Evolutionary conservation across 35 echinoderm and acorn worm genomes (phyloP), one percentile per base, ranked within the genome.

Genomic region (Apostichopus japonicus): DNA sequence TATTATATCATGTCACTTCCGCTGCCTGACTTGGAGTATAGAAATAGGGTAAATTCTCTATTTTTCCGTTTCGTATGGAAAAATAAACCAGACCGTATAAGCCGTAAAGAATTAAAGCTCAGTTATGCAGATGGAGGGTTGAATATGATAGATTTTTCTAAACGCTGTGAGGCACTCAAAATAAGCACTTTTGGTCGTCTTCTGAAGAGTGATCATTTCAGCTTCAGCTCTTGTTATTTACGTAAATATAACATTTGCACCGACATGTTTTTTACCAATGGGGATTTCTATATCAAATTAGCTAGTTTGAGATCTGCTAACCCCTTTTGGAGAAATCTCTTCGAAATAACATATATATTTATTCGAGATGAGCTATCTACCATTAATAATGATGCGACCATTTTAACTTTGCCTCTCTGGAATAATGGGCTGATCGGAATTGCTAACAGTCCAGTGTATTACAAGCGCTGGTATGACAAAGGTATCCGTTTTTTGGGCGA

Each of bases 101-200:
- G 86, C 25, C 57, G 86, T 65, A 87, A 21, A 4, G 59, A 87
- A 11, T 23, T 87, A 0, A 21, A 24, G 23, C 86, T 24, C 3
- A 53, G 13, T 87, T 87, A 87, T 65, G 23, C 86, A 23, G 15
- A 71, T 24, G 86, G 56, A 23, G 86, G 86, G 10, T 24, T 87
- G 0, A 87, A 65, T 4, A 87, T 87, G 86, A 51, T 83, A 10
- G 79, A 83, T 83, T 83, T 55, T 55, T 15, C 15, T 5, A 54
- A 14, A 8, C 27, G 55, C 54, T 54, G 51, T 54, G 10, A 13
- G 55, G 55, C 44, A 6, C 55, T 24, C 21, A 63, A 87, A 87
- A 62, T 87, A 6, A 65, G 0, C 10, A 19, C 0, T 65, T 87
- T 87, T 87, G 56, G 19, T 44, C 86, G 86, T 6, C 10, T 87